A percentile compares a stretch with the other conserved stretches of the same genome.
Evolutionary conservation across 2,888 invertebrate species (phyloP).

Genomic region (Podotricha telesiphe): DNA sequence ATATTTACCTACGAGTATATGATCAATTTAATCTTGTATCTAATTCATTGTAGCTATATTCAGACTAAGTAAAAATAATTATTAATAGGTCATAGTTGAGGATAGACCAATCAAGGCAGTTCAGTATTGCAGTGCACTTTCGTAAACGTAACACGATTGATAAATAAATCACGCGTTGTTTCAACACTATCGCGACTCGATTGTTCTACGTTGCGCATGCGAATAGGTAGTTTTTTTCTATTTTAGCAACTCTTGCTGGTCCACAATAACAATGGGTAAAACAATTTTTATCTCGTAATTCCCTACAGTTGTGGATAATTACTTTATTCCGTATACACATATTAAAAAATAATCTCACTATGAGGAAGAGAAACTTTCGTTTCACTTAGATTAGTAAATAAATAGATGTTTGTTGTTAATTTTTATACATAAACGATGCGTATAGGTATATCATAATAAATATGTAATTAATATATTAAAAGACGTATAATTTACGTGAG

Average conservation of each 20-base stretch:
- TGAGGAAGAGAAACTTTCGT: not conserved
- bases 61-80: not conserved
- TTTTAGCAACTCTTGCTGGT: not conserved
- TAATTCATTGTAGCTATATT: not conserved
- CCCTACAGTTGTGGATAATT: not conserved
- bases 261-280: slow-evolving; percentile 10
- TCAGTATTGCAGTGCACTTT: slow-evolving; percentile 56
- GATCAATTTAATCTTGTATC: not conserved
- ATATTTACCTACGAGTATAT: not conserved
- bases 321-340: slow-evolving; percentile 11
- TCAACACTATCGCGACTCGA: slow-evolving; percentile 60
- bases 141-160: slow-evolving; percentile 68
- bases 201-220: slow-evolving; percentile 57
- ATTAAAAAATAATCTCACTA: not conserved
- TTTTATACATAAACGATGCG: too few species aligned
- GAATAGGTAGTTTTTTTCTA: slow-evolving; percentile 39
- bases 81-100: not conserved
- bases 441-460: too few species aligned
- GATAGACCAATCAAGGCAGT: not conserved
- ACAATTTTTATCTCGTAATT: not conserved
- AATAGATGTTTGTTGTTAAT: too few species aligned
- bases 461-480: too few species aligned
- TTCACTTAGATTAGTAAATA: not conserved
- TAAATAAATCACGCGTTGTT: slow-evolving; percentile 72
- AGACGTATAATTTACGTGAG: too few species aligned